Base-by-base conservation (phyloP, 1,140 invertebrate genomes). In the Drosophila auraria region DNA sequence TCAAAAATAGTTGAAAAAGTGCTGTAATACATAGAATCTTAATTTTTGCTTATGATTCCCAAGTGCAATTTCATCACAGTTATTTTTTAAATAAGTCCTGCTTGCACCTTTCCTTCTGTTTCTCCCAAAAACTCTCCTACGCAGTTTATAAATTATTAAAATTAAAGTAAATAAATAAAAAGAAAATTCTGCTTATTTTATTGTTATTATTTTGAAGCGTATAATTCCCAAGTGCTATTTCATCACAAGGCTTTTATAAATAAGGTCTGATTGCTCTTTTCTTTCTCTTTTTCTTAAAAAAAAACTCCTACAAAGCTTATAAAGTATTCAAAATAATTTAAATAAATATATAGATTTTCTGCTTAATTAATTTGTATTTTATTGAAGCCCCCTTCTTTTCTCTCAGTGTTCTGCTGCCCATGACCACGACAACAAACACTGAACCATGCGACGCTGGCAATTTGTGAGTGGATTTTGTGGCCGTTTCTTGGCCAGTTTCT, bases 401-500 rank as follows among this genome's bases (percentile, higher is more conserved):
- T 56, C 36, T 23, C 14, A 38, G 36, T 57, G 54, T 38, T 57
- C 20, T 71, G 64, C 42, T 78, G 57, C 42, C 56, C 70, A 59
- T 73, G 65, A 68, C 65, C 65, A 68, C 65, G 65, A 61, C 64
- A 60, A 68, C 80, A 81, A 82, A 82, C 81, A 83, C 78, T 68
- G 66, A 59, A 71, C 70, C 25, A 57, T 20, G 50, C 42, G 33
- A 58, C 42, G 33, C 51, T 73, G 70, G 70, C 70, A 73, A 73
- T 73, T 73, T 73, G 70, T 73, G 70, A 73, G 71, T 73, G 70
- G 68, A 73, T 60, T 73, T 73, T 73, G 70, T 73, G 70, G 69
- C 68, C 65, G 33, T 36, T 38, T 65, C 58, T 63, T 59, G 20
- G 33, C 33, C 30, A 33, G 30, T 33, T 33, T 33, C 30, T 33